Evolutionary conservation across 2,113 vertebrate species (phyloP).

Genomic region (Ochotona curzoniae): DNA sequence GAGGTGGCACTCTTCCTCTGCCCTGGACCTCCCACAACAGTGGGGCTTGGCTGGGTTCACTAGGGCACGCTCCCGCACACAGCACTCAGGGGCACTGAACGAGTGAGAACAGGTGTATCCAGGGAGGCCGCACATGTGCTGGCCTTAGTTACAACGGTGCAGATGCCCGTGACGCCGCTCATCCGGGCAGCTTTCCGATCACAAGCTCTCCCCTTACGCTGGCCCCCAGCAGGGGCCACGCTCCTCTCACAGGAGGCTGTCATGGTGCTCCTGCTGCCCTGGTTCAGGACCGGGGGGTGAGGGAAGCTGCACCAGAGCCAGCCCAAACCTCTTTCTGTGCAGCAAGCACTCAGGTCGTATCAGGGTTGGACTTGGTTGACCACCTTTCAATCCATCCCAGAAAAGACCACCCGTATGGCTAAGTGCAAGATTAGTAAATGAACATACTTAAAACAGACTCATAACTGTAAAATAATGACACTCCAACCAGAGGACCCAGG

Average conservation of each 20-base stretch:
- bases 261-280: not conserved
- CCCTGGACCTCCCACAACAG: rapidly evolving
- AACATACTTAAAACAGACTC: not conserved
- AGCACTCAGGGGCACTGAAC: not conserved
- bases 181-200: not conserved
- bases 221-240: not conserved
- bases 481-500: not conserved
- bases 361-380: not conserved
- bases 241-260: not conserved
- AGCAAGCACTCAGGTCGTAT: not conserved
- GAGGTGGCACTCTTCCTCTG: not conserved
- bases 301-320: not conserved
- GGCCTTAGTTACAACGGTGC: not conserved
- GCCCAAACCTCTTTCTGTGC: not conserved
- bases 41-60: not conserved
- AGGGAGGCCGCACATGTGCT: not conserved
- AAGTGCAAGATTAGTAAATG: not conserved
- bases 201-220: not conserved
- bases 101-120: too few species aligned
- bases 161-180: not conserved
- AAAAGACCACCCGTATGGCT: not conserved
- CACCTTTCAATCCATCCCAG: not conserved
- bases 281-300: not conserved
- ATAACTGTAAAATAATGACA: not conserved
- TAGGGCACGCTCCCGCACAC: not conserved